A percentile compares a stretch with the other conserved stretches of the same genome.
phyloP scores from a whole-genome alignment of 1,140 invertebrate species.

The Rhizoglyphus robini region DNA sequence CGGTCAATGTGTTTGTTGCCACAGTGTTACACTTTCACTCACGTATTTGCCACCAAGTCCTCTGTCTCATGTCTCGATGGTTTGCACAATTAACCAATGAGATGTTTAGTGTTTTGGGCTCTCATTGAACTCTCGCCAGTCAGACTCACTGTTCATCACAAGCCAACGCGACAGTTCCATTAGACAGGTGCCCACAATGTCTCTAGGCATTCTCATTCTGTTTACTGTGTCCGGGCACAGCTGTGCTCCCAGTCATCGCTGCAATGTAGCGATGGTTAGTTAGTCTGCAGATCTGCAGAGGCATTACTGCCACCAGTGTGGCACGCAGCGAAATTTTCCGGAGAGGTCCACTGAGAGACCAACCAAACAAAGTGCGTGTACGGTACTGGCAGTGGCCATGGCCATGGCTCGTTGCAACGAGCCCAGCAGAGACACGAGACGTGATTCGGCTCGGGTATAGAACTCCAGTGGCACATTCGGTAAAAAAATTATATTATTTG shows the following conservation, averaged over 20 bases:
- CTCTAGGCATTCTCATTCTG: not conserved
- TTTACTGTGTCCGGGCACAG: not conserved
- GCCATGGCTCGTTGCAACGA: too few relatives aligned
- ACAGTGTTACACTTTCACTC: not conserved
- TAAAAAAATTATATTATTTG: too few relatives aligned
- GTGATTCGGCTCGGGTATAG: too few relatives aligned
- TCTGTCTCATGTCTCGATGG: not conserved
- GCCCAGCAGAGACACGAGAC: not conserved
- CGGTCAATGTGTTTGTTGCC: not conserved
- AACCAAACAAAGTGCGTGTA: too few relatives aligned
- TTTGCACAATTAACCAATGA: not conserved
- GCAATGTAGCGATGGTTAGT: not conserved
- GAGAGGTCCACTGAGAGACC: not conserved
- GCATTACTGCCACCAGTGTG: not conserved
- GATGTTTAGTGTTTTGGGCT: too few relatives aligned
- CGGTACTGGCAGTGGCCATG: not conserved
- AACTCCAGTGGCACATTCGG: too few relatives aligned
- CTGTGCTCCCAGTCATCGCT: not conserved
- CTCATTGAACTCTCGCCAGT: too few relatives aligned
- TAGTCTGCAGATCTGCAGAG: too few relatives aligned
- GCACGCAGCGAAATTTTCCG: not conserved
- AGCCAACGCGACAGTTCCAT: slow-evolving; percentile 1
- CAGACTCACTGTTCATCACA: too few relatives aligned
- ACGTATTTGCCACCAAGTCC: not conserved
- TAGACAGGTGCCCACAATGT: not conserved